Evolutionary conservation across 2,888 invertebrate species (phyloP).

Genomic region (Strigamia maritima): DNA sequence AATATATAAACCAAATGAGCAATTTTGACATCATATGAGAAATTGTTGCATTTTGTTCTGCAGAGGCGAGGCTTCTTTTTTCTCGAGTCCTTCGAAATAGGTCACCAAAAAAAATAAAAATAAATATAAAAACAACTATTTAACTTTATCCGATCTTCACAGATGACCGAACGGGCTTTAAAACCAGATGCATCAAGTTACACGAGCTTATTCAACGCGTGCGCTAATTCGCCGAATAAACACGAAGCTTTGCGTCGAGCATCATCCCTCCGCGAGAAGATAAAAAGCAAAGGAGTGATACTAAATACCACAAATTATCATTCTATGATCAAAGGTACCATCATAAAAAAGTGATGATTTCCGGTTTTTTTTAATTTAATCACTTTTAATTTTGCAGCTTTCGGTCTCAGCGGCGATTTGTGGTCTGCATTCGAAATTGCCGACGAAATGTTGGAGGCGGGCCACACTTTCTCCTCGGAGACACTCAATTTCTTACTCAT

Average conservation of each 20-base stretch:
- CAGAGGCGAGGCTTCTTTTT: no score
- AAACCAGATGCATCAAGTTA: constrained; percentile 69
- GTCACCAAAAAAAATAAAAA: no score
- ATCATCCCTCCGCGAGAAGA: constrained; percentile 62
- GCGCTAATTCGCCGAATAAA: constrained; percentile 69
- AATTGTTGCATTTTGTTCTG: no score
- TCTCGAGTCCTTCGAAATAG: no score
- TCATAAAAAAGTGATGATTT: no score
- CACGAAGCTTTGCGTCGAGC: constrained; percentile 68
- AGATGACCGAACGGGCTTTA: constrained; percentile 73
- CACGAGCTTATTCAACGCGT: constrained; percentile 83
- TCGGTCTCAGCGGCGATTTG: constrained; percentile 76
- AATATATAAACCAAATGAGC: no score
- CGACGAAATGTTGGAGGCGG: constrained; percentile 69
- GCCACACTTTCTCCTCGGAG: constrained; percentile 58
- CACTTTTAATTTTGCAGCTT: constrained; percentile 58
- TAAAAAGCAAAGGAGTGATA: constrained; percentile 64
- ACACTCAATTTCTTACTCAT: constrained; percentile 78
- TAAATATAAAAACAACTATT: no score
- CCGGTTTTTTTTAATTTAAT: constrained; percentile 42
- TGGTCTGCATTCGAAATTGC: constrained; percentile 72
- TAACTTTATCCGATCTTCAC: no score
- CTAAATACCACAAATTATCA: constrained; percentile 77
- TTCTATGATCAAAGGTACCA: constrained; percentile 78
- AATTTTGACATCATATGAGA: no score